Evolutionary conservation across 2,797 vertebrate genomes (phyloP).

Genomic region (Fratercula arctica): DNA sequence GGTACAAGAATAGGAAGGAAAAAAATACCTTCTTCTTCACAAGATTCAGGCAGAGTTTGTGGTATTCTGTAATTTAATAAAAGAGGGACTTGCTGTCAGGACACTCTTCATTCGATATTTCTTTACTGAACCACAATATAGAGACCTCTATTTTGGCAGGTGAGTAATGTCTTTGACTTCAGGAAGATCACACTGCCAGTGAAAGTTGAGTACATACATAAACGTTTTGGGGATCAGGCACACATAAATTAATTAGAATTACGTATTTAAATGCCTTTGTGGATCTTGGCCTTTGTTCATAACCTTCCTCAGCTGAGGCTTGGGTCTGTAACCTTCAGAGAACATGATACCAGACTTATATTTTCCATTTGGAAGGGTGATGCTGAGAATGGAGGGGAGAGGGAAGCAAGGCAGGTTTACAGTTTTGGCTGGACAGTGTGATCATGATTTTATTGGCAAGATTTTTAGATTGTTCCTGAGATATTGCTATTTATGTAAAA

Average conservation of each 20-base stretch:
- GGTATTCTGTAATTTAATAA: neutral
- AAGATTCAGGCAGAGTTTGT: neutral
- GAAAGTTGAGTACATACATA: slow-evolving; percentile 15
- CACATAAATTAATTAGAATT: slow-evolving; percentile 54
- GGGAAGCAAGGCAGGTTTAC: neutral
- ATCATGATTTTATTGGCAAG: neutral
- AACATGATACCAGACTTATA: neutral
- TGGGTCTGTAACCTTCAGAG: neutral
- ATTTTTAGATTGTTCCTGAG: neutral
- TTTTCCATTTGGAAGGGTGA: neutral
- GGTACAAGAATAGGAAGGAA: neutral
- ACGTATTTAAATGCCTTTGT: neutral
- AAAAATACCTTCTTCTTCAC: neutral
- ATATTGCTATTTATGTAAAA: neutral
- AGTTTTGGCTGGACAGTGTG: neutral
- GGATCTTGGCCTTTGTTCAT: slow-evolving; percentile 49
- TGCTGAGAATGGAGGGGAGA: neutral
- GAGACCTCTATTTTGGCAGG: neutral
- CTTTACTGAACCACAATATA: neutral
- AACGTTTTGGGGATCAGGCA: neutral
- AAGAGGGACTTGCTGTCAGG: neutral
- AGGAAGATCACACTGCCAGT: neutral
- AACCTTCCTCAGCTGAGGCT: neutral
- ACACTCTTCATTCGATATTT: neutral
- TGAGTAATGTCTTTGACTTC: neutral